Evolutionary conservation across 2,888 invertebrate species (phyloP), one percentile per base, ranked within the genome.

Genomic region (Cepaea hortensis): DNA sequence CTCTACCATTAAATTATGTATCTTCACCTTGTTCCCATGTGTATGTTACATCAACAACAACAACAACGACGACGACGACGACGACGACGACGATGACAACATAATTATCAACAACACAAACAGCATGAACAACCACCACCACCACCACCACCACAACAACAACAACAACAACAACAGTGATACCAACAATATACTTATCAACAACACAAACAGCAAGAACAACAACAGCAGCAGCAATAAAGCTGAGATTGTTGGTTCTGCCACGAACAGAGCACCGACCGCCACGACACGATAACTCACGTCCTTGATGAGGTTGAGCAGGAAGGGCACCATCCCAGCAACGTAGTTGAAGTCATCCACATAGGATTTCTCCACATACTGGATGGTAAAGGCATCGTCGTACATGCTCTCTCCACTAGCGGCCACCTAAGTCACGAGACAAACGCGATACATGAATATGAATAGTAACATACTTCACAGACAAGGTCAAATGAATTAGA

Each of bases 381-480:
- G 94, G 70, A 94, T 93, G n/a, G 94, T 94, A 90, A 94, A 94
- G 20, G 93, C 94, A 85, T 94, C 94, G 84, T 94, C 93, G 85
- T 93, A 93, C 90, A 91, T 91, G 85, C 93, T 92, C 89, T 93
- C 93, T 9, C 92, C 92, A 85, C 93, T 92, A 5, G 93, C 92
- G 9, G 92, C 91, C 35, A 93, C 92, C 93, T 93, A 88, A 13
- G 77, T 20, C 50, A 73, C 18, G 11, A 70, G 46, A 23, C 7
- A 50, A 72, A 70, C n/a, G 35, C 35, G 0, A 35, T 0, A 35
- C 35, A 35, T 35, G 35, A 35, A 35, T 35, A 35, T 1, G 1
- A 35, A 35, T 1, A 35, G 35, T 35, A 35, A 35, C 35, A 35
- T 35, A 35, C 35, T 35, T 35, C 35, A 35, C 0, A 35, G 35